A percentile compares a stretch with the other conserved stretches of the same genome.
These are phyloP conservation scores for Ellobium chinense DNA, from an alignment of 2,888 invertebrate genomes.

Conservation along the genomic window DNA sequence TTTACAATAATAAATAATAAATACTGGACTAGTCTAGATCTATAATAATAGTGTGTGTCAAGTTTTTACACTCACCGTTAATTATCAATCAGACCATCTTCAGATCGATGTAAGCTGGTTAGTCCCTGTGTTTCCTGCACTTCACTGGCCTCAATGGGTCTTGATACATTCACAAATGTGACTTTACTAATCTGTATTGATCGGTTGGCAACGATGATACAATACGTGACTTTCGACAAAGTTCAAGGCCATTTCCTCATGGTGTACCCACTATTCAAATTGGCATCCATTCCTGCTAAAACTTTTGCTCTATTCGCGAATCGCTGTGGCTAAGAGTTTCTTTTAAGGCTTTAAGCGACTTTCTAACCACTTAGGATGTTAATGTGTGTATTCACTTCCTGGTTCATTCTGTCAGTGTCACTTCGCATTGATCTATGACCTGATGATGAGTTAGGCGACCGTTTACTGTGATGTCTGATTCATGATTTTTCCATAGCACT, in stretches of 20 bases:
- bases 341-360: background rate
- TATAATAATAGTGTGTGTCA: background rate
- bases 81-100: slow-evolving; percentile 46
- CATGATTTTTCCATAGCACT: no score
- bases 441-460: no score
- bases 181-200: background rate
- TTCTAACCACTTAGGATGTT: background rate
- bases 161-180: no score
- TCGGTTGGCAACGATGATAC: background rate
- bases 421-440: no score
- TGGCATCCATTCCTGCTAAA: no score
- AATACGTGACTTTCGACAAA: background rate
- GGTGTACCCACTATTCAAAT: background rate
- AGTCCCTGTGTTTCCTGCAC: no score
- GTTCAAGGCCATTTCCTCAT: background rate
- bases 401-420: background rate
- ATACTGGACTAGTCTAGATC: background rate
- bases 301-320: no score
- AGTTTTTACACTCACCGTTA: slow-evolving; percentile 22
- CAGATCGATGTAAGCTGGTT: no score
- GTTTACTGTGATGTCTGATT: no score
- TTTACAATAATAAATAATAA: background rate
- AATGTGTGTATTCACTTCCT: background rate
- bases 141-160: no score
- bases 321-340: background rate